These are phyloP conservation scores for Puffinus mauretanicus DNA, from an alignment of 2,113 vertebrate genomes.

Conservation along the genomic window DNA sequence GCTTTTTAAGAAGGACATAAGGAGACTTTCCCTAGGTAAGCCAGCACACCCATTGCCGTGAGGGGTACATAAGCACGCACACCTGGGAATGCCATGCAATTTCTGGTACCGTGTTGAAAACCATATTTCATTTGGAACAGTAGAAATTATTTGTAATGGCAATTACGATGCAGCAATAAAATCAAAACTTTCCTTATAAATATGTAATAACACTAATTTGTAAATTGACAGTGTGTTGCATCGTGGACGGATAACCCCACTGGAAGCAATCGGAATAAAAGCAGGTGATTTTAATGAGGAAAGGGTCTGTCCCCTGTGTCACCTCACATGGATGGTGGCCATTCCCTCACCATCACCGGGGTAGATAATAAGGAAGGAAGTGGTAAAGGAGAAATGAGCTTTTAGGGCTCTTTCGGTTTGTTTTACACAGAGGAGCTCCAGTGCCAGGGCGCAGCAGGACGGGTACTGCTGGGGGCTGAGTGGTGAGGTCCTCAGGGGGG, in stretches of 20 bases:
- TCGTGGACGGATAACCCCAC: not conserved
- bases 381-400: not conserved
- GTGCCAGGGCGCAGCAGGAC: not conserved
- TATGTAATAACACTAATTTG: not conserved
- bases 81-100: not conserved
- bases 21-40: not conserved
- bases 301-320: not conserved
- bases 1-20: not conserved
- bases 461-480: not conserved
- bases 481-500: too few relatives aligned
- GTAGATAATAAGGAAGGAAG: not conserved
- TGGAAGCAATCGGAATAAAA: not conserved
- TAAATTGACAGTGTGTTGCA: not conserved
- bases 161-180: not conserved
- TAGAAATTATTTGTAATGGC: not conserved
- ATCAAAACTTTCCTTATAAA: not conserved
- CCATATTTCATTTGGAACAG: not conserved
- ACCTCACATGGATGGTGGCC: not conserved
- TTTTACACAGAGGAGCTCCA: not conserved
- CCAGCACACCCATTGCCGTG: not conserved
- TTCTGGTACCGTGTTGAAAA: not conserved
- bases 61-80: not conserved
- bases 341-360: not conserved
- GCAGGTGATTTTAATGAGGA: not conserved
- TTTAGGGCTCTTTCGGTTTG: not conserved